phyloP scores from a whole-genome alignment of 2,797 vertebrate genomes.

The Ciconia nigra region DNA sequence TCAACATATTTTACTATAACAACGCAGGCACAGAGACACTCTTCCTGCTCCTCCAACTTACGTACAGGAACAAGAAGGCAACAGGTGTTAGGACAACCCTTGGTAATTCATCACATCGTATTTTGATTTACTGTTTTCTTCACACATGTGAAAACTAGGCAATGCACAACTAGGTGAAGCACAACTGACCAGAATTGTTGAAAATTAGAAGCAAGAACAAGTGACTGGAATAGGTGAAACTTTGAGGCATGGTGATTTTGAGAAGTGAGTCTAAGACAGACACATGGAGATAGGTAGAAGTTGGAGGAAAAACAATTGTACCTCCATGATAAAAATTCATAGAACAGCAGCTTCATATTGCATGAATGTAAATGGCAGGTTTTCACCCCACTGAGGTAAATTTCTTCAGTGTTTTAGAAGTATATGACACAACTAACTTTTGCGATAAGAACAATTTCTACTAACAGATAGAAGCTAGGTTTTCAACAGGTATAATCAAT shows the following conservation, averaged over 20 bases:
- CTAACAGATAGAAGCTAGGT: neutral
- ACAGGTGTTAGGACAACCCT: neutral
- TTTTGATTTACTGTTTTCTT: neutral
- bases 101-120: neutral
- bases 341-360: neutral
- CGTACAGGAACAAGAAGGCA: neutral
- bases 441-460: neutral
- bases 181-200: neutral
- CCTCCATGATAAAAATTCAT: neutral
- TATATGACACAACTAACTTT: neutral
- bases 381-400: neutral
- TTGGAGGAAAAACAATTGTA: neutral
- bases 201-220: neutral
- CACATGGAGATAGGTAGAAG: neutral
- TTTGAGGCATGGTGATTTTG: neutral
- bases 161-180: neutral
- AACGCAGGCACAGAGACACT: neutral
- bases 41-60: neutral
- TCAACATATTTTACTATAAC: neutral
- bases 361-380: neutral
- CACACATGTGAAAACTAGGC: neutral
- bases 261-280: neutral
- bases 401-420: neutral
- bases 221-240: neutral
- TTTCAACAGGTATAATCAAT: neutral